Evolutionary conservation across 1,140 invertebrate species (phyloP), one percentile per base, ranked within the genome.

Genomic region (Zaprionus capensis): DNA sequence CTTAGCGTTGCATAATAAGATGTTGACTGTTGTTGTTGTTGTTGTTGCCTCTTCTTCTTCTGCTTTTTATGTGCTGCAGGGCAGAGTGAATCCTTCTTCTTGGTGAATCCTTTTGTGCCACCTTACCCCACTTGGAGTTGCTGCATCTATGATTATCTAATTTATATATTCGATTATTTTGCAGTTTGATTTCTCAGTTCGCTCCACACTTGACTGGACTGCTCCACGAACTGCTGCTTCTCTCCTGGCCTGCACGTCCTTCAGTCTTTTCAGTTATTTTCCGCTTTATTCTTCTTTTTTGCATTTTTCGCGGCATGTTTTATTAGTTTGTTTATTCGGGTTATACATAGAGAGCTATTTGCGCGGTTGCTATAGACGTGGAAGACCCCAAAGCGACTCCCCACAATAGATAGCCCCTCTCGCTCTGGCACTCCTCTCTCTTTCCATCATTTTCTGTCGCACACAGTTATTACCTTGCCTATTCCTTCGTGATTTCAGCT

Each of bases 291-390:
- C 49, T 46, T 46, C 36, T 44, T 64, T 66, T 78, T 69, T 72
- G 59, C 63, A 58, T 66, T 71, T 65, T 71, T 78, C 66, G 78
- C 72, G 77, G 76, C 82, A 88, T 87, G 75, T 92, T 92, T 92
- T 92, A 92, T 92, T 92, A 92, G 85, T 92, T 92, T 92, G 91
- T 92, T 92, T 92, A 92, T 92, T 92, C 91, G 86, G 91, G 91
- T 92, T 92, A 92, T 88, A 84, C 84, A 81, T 83, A 63, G 72
- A 75, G 71, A 75, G 71, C 79, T 56, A 66, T 81, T 83, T 49
- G 76, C 73, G 75, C 78, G 76, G 91, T 92, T 91, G 91, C 91
- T 74, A 91, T 91, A 91, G 87, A 76, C 81, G 41, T 71, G 70
- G 66, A 76, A 83, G 72, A 82, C 77, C 31, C 31, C 31, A 34